Evolutionary conservation across 1,140 invertebrate species (phyloP).

Genomic region (Amphibalanus amphitrite): DNA sequence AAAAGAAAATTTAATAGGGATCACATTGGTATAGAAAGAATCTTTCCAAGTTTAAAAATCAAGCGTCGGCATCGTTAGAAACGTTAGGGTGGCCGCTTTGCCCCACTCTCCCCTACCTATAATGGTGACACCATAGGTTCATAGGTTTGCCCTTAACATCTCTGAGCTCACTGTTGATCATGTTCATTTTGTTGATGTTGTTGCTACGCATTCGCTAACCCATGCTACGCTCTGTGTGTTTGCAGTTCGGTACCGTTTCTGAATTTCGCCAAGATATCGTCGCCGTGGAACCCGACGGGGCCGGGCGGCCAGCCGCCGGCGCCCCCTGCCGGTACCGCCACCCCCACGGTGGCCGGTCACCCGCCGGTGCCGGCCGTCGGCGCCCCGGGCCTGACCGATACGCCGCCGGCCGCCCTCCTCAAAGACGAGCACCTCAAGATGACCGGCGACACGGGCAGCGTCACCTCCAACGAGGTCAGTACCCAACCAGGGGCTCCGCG

Average conservation of each 20-base stretch:
- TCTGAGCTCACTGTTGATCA: too few species aligned
- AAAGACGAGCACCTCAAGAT: constrained; percentile 1
- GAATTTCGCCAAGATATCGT: constrained; percentile 4
- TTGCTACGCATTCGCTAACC: too few species aligned
- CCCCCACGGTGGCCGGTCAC: neutral
- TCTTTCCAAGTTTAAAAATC: too few species aligned
- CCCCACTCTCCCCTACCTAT: too few species aligned
- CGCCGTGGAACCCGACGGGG: neutral
- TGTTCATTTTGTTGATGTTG: too few species aligned
- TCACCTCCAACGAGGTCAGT: constrained; percentile 1
- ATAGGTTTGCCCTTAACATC: too few species aligned
- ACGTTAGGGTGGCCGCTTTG: too few species aligned
- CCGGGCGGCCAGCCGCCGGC: neutral
- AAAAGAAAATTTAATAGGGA: too few species aligned
- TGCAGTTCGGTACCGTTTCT: constrained; percentile 1
- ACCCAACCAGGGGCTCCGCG: too few species aligned
- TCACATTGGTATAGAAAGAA: too few species aligned
- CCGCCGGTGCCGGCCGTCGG: neutral
- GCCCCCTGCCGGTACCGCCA: constrained; percentile 2
- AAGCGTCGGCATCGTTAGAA: too few species aligned
- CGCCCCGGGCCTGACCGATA: neutral
- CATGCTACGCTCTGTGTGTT: neutral
- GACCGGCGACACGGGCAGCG: neutral
- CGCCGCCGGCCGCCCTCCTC: neutral
- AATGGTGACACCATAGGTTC: too few species aligned